Base-by-base conservation (phyloP, 2,888 invertebrate genomes). In the Clunio marinus region DNA sequence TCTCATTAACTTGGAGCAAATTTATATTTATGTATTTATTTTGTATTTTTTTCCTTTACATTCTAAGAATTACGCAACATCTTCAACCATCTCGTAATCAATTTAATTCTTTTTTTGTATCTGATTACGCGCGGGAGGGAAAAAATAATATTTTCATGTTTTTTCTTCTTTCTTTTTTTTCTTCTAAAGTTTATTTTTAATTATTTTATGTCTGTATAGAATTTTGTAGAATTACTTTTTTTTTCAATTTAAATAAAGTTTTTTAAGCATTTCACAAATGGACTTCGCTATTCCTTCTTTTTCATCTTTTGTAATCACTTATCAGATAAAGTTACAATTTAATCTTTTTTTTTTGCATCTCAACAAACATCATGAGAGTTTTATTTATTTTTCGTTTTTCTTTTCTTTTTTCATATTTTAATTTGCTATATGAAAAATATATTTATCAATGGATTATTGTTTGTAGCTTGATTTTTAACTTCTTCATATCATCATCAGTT, bases 161-260 rank as follows among this genome's bases (percentile, higher is more conserved):
- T 32, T 32, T 8, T 32, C 32, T 7, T 32, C 8, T 4, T 32
- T n/a, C 41, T 41, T 15, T 13, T 15, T n/a, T 41, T 41, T 41
- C 41, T n/a, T 41, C 41, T 41, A 41, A 10, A 41, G 41, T 41
- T 41, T 41, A n/a, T n/a, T n/a, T 41, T 41, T n/a, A 41, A n/a
- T n/a, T 41, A 15, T 41, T 41, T 41, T 10, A n/a, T 41, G 10
- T n/a, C 7, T 5, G 2, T 2, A 41, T 41, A 41, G 10, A 41
- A 41, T 41, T 41, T 10, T 15, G 15, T 41, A 41, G 41, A 41
- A 41, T 41, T 41, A 41, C 15, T n/a, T n/a, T n/a, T 15, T 41
- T 10, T 41, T 41, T 41, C 41, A 41, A 41, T 10, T 41, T 41
- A 41, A 10, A 41, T 41, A 41, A 15, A n/a, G n/a, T n/a, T n/a